phyloP scores from a whole-genome alignment of 2,797 vertebrate species.

The Poeciliopsis turneri region DNA sequence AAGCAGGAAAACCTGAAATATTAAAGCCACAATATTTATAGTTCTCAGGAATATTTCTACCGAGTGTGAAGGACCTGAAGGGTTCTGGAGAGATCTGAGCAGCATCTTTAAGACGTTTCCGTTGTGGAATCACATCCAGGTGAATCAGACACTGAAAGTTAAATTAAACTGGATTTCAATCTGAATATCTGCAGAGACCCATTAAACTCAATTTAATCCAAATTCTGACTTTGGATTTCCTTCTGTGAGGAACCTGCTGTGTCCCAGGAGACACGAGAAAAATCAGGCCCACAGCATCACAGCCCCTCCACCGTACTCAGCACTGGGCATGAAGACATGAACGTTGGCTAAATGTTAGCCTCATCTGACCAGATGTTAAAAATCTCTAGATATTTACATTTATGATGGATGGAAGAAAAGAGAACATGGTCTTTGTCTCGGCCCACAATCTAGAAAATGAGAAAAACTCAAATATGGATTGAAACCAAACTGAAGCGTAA shows the following conservation, averaged over 20 bases:
- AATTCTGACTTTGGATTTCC: background rate
- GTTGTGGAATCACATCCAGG: background rate
- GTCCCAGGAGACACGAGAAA: no score
- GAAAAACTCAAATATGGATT: no score
- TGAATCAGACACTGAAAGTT: no score
- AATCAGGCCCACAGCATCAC: no score
- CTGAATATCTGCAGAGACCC: no score
- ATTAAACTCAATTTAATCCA: background rate
- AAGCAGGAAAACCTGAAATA: constrained; percentile 47
- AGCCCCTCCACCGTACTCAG: no score
- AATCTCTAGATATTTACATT: background rate
- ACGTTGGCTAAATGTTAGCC: background rate
- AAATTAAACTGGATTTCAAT: no score
- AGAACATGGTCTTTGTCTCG: background rate
- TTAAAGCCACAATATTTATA: constrained; percentile 23
- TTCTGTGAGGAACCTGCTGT: no score
- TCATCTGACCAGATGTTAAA: background rate
- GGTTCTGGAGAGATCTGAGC: background rate
- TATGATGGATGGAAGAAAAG: background rate
- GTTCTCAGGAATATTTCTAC: constrained; percentile 28
- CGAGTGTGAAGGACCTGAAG: background rate
- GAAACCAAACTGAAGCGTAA: no score
- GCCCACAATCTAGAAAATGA: no score
- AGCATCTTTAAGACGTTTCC: background rate
- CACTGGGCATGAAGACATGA: no score